Percentiles rank a stretch among this genome's conserved stretches.
phyloP scores from a whole-genome alignment of 2,113 vertebrate species.

The Caranx melampygus region DNA sequence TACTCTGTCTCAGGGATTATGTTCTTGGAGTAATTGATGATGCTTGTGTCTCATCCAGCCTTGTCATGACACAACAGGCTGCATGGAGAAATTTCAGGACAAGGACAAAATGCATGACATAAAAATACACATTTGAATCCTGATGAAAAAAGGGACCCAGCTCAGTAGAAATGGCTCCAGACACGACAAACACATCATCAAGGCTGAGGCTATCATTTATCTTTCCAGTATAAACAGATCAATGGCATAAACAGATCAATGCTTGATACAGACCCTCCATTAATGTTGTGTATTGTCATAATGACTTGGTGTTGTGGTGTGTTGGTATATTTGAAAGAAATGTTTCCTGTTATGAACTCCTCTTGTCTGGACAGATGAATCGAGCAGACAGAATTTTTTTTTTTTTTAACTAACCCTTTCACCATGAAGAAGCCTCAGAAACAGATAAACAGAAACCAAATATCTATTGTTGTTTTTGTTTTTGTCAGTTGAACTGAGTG shows the following conservation, averaged over 20 bases:
- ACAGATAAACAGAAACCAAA: slow-evolving; percentile 21
- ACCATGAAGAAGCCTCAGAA: not conserved
- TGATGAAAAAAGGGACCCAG: not conserved
- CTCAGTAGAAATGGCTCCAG: slow-evolving; percentile 16
- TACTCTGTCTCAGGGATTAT: slow-evolving; percentile 13
- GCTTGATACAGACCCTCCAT: slow-evolving; percentile 22
- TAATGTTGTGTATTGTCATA: slow-evolving; percentile 32
- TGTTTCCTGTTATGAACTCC: slow-evolving; percentile 8
- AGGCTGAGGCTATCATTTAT: slow-evolving; percentile 34
- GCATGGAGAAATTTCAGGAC: not conserved
- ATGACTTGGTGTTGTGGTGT: slow-evolving; percentile 26
- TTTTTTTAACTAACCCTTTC: not conserved
- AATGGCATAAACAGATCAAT: slow-evolving; percentile 66
- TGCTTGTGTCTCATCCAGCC: not conserved
- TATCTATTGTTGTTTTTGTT: slow-evolving; percentile 38
- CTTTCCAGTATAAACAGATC: slow-evolving; percentile 54
- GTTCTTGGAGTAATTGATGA: not conserved
- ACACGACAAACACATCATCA: slow-evolving; percentile 34
- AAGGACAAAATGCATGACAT: not conserved
- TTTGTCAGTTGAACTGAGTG: slow-evolving; percentile 28
- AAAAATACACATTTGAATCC: slow-evolving; percentile 13
- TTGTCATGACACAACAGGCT: not conserved
- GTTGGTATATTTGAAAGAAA: slow-evolving; percentile 4
- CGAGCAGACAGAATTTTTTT: slow-evolving; percentile 6
- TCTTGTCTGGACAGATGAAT: not conserved